Base-by-base conservation (phyloP, 2,888 invertebrate genomes). In the Ormyrus thymus region DNA sequence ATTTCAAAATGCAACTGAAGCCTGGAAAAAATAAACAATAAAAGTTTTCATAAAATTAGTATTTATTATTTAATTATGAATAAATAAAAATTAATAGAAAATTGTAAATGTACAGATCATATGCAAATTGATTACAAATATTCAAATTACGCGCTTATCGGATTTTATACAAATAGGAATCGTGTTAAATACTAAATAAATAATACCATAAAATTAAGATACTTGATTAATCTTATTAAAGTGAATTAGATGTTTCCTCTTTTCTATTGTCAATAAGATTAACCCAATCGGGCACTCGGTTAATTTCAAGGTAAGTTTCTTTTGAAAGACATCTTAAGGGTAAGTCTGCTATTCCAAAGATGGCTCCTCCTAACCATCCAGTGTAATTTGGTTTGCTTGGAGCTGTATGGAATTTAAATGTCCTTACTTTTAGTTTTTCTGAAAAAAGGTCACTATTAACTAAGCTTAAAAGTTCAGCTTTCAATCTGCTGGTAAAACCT, bases 291-390 rank as follows among this genome's bases (percentile, higher is more conserved):
- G 95, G 95, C 72, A 97, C 92, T 77, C 93, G 91, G 62, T 93
- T 93, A 79, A 92, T 91, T 85, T 93, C 93, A 79, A 94, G 90
- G 91, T 95, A 98, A 71, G 91, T 91, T 85, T 98, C 97, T 83
- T 95, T 94, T 0, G 94, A 92, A 61, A 96, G 88, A 10, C 95
- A 95, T 62, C 95, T 92, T 75, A 93, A 92, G 53, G 93, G 92
- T 51, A 96, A 90, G 79, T 95, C 92, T 1, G 95, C 94, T 53
- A 95, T 93, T 64, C 95, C 95, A 88, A 95, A 95, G 82, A 96
- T 93, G 8, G 96, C 94, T 74, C 94, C 94, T 89, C 98, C 98
- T 48, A 96, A 91, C 98, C 98, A 98, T 56, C 95, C 94, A 10
- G 94, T 93, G 86, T 94, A 95, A 91, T 97, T 98, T 76, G 94